Conservation (phyloP, 1,140 invertebrate genomes). For the Globodera rostochiensis region DNA sequence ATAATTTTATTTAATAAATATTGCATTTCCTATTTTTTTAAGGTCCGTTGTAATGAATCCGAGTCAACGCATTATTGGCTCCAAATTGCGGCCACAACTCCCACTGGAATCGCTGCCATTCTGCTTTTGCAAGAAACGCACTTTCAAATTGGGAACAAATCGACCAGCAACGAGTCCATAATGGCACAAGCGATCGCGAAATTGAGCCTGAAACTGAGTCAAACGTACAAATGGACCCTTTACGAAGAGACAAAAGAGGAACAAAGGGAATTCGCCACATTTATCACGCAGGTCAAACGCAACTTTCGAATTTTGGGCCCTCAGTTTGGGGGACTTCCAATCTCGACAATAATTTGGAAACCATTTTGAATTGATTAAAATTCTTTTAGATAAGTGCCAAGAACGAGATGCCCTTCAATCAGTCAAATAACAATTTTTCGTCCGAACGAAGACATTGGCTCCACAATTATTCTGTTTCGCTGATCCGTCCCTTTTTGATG, state of each 20-base stretch:
- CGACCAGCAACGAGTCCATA: conserved; percentile 29
- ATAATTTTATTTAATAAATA: neutral
- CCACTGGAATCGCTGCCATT: conserved; percentile 90
- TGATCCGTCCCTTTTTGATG: conserved; percentile 62
- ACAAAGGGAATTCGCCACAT: conserved; percentile 60
- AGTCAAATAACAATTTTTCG: conserved; percentile 3
- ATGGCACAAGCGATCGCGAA: conserved; percentile 75
- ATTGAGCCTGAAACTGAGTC: conserved; percentile 88
- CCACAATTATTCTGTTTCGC: conserved; percentile 55
- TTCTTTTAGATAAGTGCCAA: conserved; percentile 44
- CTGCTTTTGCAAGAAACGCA: conserved; percentile 80
- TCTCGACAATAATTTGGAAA: too few relatives aligned
- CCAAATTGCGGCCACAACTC: conserved; percentile 94
- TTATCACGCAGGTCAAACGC: conserved; percentile 56
- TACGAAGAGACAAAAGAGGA: conserved; percentile 60
- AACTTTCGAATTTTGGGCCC: neutral
- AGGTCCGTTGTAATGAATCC: neutral
- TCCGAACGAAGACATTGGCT: conserved; percentile 27
- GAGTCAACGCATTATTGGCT: conserved; percentile 72
- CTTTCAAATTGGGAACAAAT: conserved; percentile 24
- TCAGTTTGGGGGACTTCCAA: too few relatives aligned
- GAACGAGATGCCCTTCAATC: conserved; percentile 47
- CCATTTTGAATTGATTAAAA: neutral
- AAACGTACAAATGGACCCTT: conserved; percentile 74
- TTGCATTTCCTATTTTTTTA: neutral